A percentile compares a stretch with the other conserved stretches of the same genome.
Conservation (phyloP, 2,797 vertebrate species). For the Pseudochromis fuscus region DNA sequence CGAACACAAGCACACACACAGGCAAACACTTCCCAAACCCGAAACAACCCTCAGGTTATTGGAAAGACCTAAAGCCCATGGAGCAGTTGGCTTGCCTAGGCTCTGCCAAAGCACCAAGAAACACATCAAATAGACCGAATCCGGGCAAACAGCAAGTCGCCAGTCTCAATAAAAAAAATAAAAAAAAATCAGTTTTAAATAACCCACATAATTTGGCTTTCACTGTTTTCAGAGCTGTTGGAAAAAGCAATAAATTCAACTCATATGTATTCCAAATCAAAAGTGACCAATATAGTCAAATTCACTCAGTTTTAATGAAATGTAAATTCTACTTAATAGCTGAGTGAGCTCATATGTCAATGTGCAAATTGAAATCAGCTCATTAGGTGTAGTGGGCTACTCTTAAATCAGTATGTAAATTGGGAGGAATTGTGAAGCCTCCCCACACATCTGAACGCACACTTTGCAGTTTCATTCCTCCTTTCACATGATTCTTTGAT, state of each 20-base stretch:
- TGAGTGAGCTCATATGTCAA: conserved; percentile 60
- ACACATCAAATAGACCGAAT: conserved; percentile 64
- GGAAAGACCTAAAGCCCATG: conserved; percentile 59
- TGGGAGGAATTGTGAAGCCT: conserved; percentile 35
- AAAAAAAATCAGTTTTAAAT: conserved; percentile 22
- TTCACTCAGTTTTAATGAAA: conserved; percentile 59
- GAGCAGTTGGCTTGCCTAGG: conserved; percentile 62
- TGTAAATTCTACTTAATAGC: conserved; percentile 56
- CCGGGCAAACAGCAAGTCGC: conserved; percentile 45
- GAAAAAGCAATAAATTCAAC: conserved; percentile 45
- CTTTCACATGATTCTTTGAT: conserved; percentile 5
- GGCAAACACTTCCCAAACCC: conserved; percentile 53
- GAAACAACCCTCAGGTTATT: conserved; percentile 66
- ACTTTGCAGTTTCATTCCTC: conserved; percentile 8
- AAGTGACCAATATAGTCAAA: conserved; percentile 50
- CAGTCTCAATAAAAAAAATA: conserved; percentile 29
- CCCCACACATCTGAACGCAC: conserved; percentile 27
- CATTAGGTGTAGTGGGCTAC: conserved; percentile 59
- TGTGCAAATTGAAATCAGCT: conserved; percentile 67
- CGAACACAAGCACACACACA: conserved; percentile 47
- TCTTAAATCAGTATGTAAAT: conserved; percentile 64
- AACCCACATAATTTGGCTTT: conserved; percentile 38
- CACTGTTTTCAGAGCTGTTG: conserved; percentile 38
- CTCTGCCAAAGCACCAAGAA: conserved; percentile 60
- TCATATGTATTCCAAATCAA: conserved; percentile 29